Conservation (phyloP, 2,888 invertebrate genomes). For the Strigamia crassipes region DNA sequence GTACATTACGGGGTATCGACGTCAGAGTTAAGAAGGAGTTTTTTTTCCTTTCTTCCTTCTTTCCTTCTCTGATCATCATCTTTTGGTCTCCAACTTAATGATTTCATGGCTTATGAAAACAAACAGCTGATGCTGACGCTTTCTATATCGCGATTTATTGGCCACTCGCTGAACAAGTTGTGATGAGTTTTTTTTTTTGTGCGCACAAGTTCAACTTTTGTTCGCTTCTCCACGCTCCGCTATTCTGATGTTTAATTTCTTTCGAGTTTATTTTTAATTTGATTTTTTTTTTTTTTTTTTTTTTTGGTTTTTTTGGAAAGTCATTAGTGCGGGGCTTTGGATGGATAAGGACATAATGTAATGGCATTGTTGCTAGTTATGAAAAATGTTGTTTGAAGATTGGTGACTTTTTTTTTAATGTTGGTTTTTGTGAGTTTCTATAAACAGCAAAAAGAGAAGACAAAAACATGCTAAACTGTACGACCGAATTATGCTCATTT, state of each 20-base stretch:
- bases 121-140: slow-evolving; percentile 21
- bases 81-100: slow-evolving; percentile 8
- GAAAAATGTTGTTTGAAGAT: not conserved
- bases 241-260: not conserved
- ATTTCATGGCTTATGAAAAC: slow-evolving; percentile 16
- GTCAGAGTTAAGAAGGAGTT: not conserved
- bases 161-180: slow-evolving; percentile 5
- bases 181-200: not conserved
- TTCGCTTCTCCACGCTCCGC: not conserved
- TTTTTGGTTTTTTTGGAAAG: not conserved
- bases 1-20: not conserved
- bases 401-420: not conserved
- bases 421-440: too few relatives aligned
- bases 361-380: not conserved
- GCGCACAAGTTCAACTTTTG: not conserved
- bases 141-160: not conserved
- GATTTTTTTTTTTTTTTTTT: not conserved
- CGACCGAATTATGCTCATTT: too few relatives aligned
- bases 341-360: not conserved
- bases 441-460: too few relatives aligned
- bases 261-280: not conserved
- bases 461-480: too few relatives aligned
- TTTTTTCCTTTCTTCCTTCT: not conserved
- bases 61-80: not conserved
- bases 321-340: not conserved